phyloP scores from a whole-genome alignment of 2,888 invertebrate genomes.

The Brachycybe producta region DNA sequence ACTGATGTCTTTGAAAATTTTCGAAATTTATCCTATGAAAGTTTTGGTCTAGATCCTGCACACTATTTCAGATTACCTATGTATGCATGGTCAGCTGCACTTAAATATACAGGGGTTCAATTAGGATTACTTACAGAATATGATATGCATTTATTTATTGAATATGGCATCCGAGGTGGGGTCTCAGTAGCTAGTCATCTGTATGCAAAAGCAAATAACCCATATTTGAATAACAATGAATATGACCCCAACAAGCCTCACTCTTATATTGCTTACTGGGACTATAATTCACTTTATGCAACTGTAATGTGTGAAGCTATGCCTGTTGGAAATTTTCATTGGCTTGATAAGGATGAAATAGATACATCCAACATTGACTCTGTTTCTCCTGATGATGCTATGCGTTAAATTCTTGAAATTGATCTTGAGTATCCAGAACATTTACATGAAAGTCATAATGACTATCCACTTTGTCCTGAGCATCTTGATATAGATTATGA shows the following conservation, averaged over 20 bases:
- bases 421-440: not conserved
- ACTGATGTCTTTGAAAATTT: conserved; percentile 1
- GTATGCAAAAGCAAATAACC: not conserved
- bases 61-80: not conserved
- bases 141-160: not conserved
- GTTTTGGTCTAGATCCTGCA: not conserved
- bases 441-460: not conserved
- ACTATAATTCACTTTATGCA: not conserved
- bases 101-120: not conserved
- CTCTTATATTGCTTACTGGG: not conserved
- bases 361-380: not conserved
- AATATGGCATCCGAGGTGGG: not conserved
- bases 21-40: not conserved
- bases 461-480: not conserved
- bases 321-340: not conserved
- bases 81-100: not conserved
- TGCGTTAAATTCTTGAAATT: not conserved
- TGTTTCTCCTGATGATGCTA: not conserved
- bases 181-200: not conserved
- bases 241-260: too few relatives aligned
- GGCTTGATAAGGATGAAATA: not conserved
- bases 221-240: not conserved
- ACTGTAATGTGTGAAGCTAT: conserved; percentile 1
- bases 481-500: not conserved
- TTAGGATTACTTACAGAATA: not conserved